Base-by-base conservation (phyloP, 2,113 vertebrate genomes). In the Aspidoscelis tigris region DNA sequence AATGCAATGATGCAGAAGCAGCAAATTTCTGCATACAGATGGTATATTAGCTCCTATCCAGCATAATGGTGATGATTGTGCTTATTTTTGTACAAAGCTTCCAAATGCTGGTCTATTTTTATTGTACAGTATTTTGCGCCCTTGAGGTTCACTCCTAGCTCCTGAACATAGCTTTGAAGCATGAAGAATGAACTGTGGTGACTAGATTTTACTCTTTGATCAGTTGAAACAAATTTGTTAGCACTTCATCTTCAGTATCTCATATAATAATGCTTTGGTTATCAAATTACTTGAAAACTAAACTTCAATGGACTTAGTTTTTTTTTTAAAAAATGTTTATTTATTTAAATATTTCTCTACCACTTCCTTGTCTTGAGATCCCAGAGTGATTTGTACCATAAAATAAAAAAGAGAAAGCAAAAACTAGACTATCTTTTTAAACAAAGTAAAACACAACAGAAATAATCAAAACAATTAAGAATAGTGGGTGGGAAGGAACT, bases 1-100 rank as follows among this genome's bases (percentile, higher is more conserved):
- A 90, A 90, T 83, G 76, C 66, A 88, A 10, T 83, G 81, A 39
- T 81, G 68, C 81, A 87, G 86, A 88, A 86, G 78, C 41, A 88
- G 76, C 16, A 89, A 80, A 90, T 88, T 89, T 91, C 84, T 88
- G 79, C 74, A 85, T 88, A 87, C 87, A 94, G 91, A 93, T 91
- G 87, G 72, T 81, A 24, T 82, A 84, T 92, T 91, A 89, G 65
- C 75, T 91, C 84, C 47, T 78, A 81, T 83, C n/a, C 83, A 44
- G 24, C 68, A 85, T 88, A 91, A 93, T 61, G 22, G 33, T 75
- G 78, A 89, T 88, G 26, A 81, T 16, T 90, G 24, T 74, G 71
- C 79, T 87, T 90, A 85, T 84, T 92, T 92, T 90, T 86, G 76
- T 65, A 41, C 58, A 85, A 83, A 11, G 41, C 90, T 89, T 90